Base-by-base conservation (phyloP, 2,888 invertebrate species). In the Ennomos quercinarius region DNA sequence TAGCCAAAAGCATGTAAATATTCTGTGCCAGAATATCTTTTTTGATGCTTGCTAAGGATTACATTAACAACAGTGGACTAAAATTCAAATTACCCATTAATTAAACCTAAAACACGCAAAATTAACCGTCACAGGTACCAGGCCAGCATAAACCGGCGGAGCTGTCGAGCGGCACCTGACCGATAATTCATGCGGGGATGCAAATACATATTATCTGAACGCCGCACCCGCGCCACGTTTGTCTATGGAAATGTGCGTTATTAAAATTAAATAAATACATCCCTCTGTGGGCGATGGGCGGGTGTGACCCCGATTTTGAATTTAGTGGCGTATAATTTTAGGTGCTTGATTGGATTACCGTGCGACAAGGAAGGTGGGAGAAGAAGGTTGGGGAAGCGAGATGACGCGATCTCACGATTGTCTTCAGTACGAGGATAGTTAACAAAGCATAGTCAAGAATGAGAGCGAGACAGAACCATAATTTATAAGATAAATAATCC, bases 221-320 rank as follows among this genome's bases (percentile, higher is more conserved):
- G 65, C 67, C 81, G 76, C 89, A 87, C 83, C 77, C 84, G 77
- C 74, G 73, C 69, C 63, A 61, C 67, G 83, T 78, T 82, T 80
- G 83, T 72, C 76, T 86, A 88, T 89, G 89, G 85, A 84, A 90
- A 91, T 89, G 74, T 64, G 61, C 68, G 81, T 86, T 90, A 88
- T 89, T 91, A 87, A 91, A 91, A 89, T 89, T 89, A 88, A 87
- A 89, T 89, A 90, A 90, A 90, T 87, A 87, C 74, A 49, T 63
- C 67, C 70, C 64, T 64, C 71, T 68, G 67, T 69, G 35, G 38
- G 40, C 35, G 47, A 38, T 67, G 66, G 69, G 49, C 41, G 55
- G 53, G 52, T 54, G 35, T 63, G 66, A 62, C 64, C 65, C 54
- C 64, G 64, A 58, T 62, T 66, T 53, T 47, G 60, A 63, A 61